Evolutionary conservation across 2,888 invertebrate genomes (phyloP), one percentile per base, ranked within the genome.

Genomic region (Rhingia campestris): DNA sequence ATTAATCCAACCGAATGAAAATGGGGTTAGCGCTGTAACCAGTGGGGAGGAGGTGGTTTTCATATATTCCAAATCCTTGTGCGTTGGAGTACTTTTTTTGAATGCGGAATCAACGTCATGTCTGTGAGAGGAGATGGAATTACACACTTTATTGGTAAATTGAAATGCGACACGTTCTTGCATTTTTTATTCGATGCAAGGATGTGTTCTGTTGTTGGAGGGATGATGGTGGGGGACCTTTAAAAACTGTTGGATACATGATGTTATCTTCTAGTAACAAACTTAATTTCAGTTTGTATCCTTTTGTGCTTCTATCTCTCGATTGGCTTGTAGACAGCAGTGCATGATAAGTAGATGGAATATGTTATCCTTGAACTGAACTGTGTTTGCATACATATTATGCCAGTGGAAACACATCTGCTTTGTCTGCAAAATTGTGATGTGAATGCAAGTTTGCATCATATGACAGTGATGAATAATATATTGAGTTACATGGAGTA

Each of bases 91-190:
- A 10, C 33, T 45, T 5, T 51, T 33, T 47, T 61, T 76, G 30
- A 14, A 54, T 59, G 51, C 43, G 35, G 49, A 72, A 72, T 51
- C 72, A 79, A 64, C 54, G 63, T 64, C 70, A 70, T 72, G 43
- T 45, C 5, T 54, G 12, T 1, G 35, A n/a, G 6, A 58, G 67
- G 51, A 59, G 12, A 45, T 67, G 2, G 54, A 39, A 59, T 76
- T 53, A 54, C 61, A 45, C 54, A 47, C 37, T 69, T 76, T 69
- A 67, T 75, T 75, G 75, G 32, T 33, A 41, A 51, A 51, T 51
- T 74, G 66, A 75, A 66, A 75, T 45, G 53, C 53, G 59, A 61
- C 67, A 53, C 67, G 67, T 67, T 67, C 59, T 59, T 67, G 49
- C 33, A 45, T 10, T 12, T 59, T 35, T 35, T 66, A 43, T 10